These are phyloP conservation scores for Peromyscus eremicus DNA, from an alignment of 2,797 vertebrate species.

Conservation along the genomic window DNA sequence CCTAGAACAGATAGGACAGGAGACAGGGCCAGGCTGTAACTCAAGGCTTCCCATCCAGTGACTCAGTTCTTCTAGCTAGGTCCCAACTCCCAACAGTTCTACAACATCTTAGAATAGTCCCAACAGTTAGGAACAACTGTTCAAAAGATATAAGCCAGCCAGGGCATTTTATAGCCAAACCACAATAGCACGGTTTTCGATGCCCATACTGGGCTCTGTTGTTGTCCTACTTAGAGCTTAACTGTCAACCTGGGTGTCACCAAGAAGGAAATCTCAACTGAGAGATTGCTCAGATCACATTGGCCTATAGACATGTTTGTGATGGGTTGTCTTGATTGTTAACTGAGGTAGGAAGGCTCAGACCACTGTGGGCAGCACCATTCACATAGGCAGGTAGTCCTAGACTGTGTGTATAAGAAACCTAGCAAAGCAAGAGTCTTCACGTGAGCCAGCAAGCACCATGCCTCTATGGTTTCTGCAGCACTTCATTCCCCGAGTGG, in stretches of 20 bases:
- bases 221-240: background rate
- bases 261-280: background rate
- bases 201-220: background rate
- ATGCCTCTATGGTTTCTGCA: background rate
- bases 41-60: background rate
- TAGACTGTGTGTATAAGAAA: background rate
- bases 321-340: background rate
- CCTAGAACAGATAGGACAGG: background rate
- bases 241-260: background rate
- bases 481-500: too few species aligned
- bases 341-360: background rate
- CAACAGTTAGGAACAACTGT: background rate
- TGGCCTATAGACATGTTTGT: background rate
- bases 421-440: background rate
- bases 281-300: background rate
- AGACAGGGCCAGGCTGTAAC: background rate
- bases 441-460: background rate
- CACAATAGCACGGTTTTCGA: background rate
- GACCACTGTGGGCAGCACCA: background rate
- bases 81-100: too few species aligned
- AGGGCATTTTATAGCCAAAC: background rate
- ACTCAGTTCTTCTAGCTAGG: too few species aligned
- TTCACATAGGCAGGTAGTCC: background rate
- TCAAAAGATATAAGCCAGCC: background rate
- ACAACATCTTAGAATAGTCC: background rate